Base-by-base conservation (phyloP, 23 tunicate genomes). In the Styela plicata region DNA sequence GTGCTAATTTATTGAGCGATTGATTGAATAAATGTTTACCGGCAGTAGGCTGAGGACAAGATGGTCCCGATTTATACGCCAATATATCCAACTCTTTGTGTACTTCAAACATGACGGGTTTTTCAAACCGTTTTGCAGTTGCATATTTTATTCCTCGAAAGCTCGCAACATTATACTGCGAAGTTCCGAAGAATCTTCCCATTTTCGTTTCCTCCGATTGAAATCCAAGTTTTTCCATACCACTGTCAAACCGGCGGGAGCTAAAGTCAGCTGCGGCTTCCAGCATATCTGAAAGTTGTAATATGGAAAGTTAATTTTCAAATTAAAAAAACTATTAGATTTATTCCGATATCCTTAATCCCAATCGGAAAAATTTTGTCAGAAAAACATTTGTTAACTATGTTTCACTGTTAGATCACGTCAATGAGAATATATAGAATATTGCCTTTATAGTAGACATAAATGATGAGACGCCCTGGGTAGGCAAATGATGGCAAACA, bases 61-160 rank as follows among this genome's bases (percentile, higher is more conserved):
- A 76, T 16, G 81, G 81, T 13, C 64, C 81, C 13, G 66, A 7
- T 21, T 21, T 25, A 25, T 24, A 44, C 16, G 81, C 81, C 37
- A 21, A 19, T 27, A 76, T 25, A 23, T 22, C 37, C 16, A 23
- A 20, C 10, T 44, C 81, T 0, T 53, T 21, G 18, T 20, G 13
- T 30, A 19, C 3, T 17, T 53, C 66, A 24, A 76, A 25, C 33
- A 26, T 36, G 16, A 21, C 27, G 24, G 81, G 81, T 24, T 44
- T 76, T 29, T 27, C 81, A 57, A 76, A 76, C 22, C 81, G 21
- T 53, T 76, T 71, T 44, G 81, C 81, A 21, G 1, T 36, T 21
- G 81, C 81, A 27, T 76, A 76, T 76, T 76, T 76, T 20, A 76
- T 76, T 52, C 81, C 81, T 18, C 81, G 64, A 44, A 76, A 76